Base-by-base conservation (phyloP, 2,797 vertebrate genomes). In the Betta splendens region DNA sequence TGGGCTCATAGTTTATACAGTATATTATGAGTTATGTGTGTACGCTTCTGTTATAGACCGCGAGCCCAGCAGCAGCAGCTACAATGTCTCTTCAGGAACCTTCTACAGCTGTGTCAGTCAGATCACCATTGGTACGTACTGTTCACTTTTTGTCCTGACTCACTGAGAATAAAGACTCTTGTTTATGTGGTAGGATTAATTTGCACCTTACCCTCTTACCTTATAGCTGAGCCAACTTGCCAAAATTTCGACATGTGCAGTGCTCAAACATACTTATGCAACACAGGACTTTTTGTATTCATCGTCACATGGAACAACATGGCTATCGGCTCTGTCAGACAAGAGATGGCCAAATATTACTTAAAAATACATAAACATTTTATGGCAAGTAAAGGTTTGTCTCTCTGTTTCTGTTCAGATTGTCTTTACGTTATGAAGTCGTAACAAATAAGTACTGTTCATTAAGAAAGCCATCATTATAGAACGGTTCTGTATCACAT, bases 61-160 rank as follows among this genome's bases (percentile, higher is more conserved):
- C 15, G 93, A 94, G 26, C 85, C 89, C 63, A 94, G 91, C 81
- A 90, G 91, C 12, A 87, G 86, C 66, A 94, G 90, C 76, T 90
- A 91, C 57, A 93, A 91, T 76, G 85, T 86, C 32, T 94, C 93
- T 44, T 90, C 90, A 5, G 91, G 92, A 58, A 93, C 92, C 9
- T 94, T 92, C 79, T 94, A 92, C 89, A 94, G 93, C 64, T 94
- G 93, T 54, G 92, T 94, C 87, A 95, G 93, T 87, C 93, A 94
- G 73, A 92, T 95, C 84, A 94, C 93, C 72, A 91, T 94, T 17
- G 94, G 93, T 95, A 80, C 90, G 92, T 79, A 18, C n/a, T n/a
- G n/a, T n/a, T n/a, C n/a, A 11, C 23, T 18, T 13, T 33, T 29
- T 5, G 17, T 33, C 9, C 5, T 47, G 9, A 56, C 7, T 6